Percentiles rank a stretch among this genome's conserved stretches.
Conservation (phyloP, 2,888 invertebrate species). For the Campoletis raptor region DNA sequence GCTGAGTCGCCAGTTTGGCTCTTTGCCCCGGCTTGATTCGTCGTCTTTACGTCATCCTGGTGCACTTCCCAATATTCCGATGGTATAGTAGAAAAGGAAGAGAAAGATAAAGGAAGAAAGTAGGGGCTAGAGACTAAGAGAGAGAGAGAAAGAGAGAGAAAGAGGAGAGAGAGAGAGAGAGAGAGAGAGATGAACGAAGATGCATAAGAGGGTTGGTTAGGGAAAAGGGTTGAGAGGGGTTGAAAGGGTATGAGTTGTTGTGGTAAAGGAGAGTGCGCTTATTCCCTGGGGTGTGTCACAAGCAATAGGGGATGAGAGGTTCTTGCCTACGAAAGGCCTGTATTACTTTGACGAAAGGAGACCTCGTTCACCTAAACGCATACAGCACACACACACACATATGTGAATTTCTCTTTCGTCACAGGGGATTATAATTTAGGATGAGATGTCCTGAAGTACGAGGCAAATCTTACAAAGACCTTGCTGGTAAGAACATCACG, state of each 20-base stretch:
- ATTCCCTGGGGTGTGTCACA: constrained; percentile 11
- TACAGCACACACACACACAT: not conserved
- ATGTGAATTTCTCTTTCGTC: not conserved
- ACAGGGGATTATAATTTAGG: constrained; percentile 32
- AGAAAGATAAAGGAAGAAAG: not conserved
- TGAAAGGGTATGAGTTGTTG: not conserved
- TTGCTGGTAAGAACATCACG: constrained; percentile 6
- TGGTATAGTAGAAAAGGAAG: not conserved
- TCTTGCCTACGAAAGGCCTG: constrained; percentile 6
- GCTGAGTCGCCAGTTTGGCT: constrained; percentile 37
- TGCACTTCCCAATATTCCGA: constrained; percentile 22
- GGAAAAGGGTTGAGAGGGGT: not conserved
- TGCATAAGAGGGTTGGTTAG: constrained; percentile 1
- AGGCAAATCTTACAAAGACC: not conserved
- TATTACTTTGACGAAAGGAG: constrained; percentile 20
- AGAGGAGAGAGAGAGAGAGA: not conserved
- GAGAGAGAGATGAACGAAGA: not conserved
- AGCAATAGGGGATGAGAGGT: constrained; percentile 21
- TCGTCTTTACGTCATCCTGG: constrained; percentile 24
- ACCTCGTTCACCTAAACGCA: not conserved
- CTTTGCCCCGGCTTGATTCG: constrained; percentile 40
- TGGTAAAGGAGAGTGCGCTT: constrained; percentile 25
- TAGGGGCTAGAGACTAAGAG: not conserved
- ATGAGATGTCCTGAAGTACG: not conserved
- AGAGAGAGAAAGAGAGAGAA: not conserved